phyloP scores from a whole-genome alignment of 2,888 invertebrate genomes.

The Acanthosepion esculentum region DNA sequence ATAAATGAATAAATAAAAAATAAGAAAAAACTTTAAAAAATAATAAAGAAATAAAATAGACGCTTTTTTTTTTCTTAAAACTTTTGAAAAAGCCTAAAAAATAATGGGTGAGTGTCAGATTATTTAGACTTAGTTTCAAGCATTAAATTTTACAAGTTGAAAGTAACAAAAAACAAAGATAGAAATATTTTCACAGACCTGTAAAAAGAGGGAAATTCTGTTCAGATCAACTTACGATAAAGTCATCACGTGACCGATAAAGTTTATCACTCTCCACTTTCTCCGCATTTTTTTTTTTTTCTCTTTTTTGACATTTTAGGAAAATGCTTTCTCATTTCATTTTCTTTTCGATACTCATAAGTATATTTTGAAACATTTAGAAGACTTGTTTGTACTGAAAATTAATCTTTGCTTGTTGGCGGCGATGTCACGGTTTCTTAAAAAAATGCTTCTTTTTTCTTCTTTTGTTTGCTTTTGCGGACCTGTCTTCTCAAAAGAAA shows the following conservation, averaged over 20 bases:
- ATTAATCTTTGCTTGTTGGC: not conserved
- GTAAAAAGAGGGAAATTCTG: no score
- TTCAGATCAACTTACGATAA: not conserved
- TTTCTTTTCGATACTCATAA: no score
- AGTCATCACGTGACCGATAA: constrained; percentile 8
- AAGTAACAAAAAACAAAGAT: not conserved
- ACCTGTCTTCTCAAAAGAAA: not conserved
- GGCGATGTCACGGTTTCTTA: not conserved
- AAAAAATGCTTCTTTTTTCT: not conserved
- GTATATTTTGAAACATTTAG: no score
- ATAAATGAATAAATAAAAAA: no score
- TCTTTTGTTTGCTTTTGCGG: not conserved
- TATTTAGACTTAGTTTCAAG: no score
- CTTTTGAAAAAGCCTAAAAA: no score
- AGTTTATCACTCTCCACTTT: not conserved
- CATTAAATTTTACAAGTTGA: not conserved
- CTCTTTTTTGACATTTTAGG: not conserved
- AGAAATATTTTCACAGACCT: not conserved
- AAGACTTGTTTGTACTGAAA: not conserved
- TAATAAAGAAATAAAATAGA: no score
- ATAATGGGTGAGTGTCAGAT: no score
- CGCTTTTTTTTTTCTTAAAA: no score
- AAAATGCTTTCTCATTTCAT: not conserved
- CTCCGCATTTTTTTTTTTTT: not conserved
- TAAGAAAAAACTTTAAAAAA: no score